Percentiles rank a stretch among this genome's conserved stretches.
These are phyloP conservation scores for Leontopithecus rosalia DNA, from an alignment of 2,797 vertebrate species.

Conservation along the genomic window DNA sequence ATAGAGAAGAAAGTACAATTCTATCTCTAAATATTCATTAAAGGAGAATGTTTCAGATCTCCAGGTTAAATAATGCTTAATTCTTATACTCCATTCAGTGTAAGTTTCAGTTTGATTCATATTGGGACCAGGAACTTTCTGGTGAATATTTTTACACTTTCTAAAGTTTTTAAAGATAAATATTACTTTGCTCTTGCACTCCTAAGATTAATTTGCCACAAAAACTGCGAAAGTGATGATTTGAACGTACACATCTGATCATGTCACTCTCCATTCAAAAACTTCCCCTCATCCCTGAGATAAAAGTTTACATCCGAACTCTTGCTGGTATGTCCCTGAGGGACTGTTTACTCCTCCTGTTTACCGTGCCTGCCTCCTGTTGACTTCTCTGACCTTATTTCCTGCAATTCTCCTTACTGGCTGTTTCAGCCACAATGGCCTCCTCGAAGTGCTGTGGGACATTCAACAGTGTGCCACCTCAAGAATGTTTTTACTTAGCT, in stretches of 20 bases:
- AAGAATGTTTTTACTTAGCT: not conserved
- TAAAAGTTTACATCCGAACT: not conserved
- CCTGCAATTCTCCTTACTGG: too few species aligned
- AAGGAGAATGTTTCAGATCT: not conserved
- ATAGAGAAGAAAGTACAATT: not conserved
- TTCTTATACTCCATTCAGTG: not conserved
- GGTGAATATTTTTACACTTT: not conserved
- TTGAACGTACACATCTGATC: not conserved
- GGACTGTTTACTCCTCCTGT: too few species aligned
- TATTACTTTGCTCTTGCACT: not conserved
- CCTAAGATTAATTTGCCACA: not conserved
- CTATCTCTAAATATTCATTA: not conserved
- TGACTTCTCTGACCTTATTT: not conserved
- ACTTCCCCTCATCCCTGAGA: not conserved
- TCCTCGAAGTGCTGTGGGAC: not conserved
- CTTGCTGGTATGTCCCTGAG: not conserved
- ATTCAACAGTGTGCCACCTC: not conserved
- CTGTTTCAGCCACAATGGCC: not conserved
- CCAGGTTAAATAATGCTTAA: not conserved
- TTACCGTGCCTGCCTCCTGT: not conserved
- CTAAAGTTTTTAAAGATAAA: not conserved
- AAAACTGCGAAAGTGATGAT: not conserved
- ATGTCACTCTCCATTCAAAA: too few species aligned
- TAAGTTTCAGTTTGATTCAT: not conserved
- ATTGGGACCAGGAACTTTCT: not conserved